phyloP scores from a whole-genome alignment of 1,140 invertebrate genomes.

The Drosophila erecta region DNA sequence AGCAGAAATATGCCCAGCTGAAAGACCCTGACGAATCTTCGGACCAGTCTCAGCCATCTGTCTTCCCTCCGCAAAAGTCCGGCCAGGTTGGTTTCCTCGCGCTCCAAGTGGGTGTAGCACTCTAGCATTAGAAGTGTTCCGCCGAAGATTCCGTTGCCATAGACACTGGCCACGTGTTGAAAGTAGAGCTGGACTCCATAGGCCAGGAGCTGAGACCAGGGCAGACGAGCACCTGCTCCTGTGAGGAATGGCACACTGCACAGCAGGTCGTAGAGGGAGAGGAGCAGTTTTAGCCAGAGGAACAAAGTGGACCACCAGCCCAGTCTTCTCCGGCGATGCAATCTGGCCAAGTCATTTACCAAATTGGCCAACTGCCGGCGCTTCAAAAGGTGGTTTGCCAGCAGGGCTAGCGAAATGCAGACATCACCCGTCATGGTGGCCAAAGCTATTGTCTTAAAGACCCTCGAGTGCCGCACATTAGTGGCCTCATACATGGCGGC shows the following conservation, averaged over 20 bases:
- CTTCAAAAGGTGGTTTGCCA: conserved; percentile 46
- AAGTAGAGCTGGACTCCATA: conserved; percentile 65
- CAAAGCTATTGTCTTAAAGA: conserved; percentile 61
- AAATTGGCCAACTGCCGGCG: conserved; percentile 38
- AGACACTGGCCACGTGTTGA: conserved; percentile 68
- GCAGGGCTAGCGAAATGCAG: conserved; percentile 46
- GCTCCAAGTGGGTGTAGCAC: conserved; percentile 32
- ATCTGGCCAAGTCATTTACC: conserved; percentile 21
- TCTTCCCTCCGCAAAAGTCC: conserved; percentile 22
- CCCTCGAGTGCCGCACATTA: conserved; percentile 54
- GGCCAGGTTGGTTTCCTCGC: neutral
- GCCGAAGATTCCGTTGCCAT: conserved; percentile 62
- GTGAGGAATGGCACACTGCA: conserved; percentile 67
- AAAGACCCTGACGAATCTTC: conserved; percentile 28
- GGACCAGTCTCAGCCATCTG: conserved; percentile 25
- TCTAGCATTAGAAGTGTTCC: conserved; percentile 54
- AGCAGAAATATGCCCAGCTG: conserved; percentile 66
- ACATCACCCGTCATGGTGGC: conserved; percentile 58
- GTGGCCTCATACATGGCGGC: conserved; percentile 59
- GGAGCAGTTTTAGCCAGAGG: conserved; percentile 60
- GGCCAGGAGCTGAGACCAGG: conserved; percentile 53
- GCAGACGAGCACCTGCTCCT: conserved; percentile 41
- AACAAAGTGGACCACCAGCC: conserved; percentile 34
- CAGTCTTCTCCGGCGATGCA: conserved; percentile 23
- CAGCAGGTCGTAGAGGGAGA: conserved; percentile 67